Base-by-base conservation (phyloP, 1,140 invertebrate species). In the Potamilus streckersoni region DNA sequence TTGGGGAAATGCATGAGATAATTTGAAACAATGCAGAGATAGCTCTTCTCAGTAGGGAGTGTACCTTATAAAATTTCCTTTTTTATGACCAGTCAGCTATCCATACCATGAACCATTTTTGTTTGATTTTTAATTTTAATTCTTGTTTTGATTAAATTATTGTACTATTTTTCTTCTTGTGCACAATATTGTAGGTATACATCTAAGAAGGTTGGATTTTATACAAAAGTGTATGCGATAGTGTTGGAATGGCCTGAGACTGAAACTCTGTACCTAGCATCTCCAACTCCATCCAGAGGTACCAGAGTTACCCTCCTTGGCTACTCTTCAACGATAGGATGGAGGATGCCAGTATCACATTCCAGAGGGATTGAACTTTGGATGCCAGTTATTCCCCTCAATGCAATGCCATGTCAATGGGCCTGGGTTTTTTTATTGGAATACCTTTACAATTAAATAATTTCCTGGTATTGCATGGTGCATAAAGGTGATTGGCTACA, bases 261-360 rank as follows among this genome's bases (percentile, higher is more conserved):
- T 19, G 70, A 71, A 38, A 60, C 57, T 14, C 31, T 75, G 12
- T 75, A 59, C 66, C 73, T 80, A 27, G 60, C 38, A 57, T 57
- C 71, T 66, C 76, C 79, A 19, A 56, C 55, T 19, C 56, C 76
- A 31, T 60, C 64, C 56, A 16, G 17, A n/a, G 38, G n/a, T 20
- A 80, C 75, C 31, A 65, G 17, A n/a, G 76, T 89, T 27, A 69
- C 78, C 16, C 72, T 89, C 73, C 70, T 89, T 20, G 88, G 86
- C 23, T 79, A 79, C 49, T 31, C 59, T 19, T 31, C 15, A 49
- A 55, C 65, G 13, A 55, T 81, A 27, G 69, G 60, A 16, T 79
- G 71, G 60, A 69, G 13, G 19, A 59, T 27, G 31, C 23, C 20
- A 23, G 20, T 11, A 20, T n/a, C 27, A 16, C 2, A 63, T 56